Base-by-base conservation (phyloP, 2,113 vertebrate genomes). In the Hypocryptadius cinnamomeus region DNA sequence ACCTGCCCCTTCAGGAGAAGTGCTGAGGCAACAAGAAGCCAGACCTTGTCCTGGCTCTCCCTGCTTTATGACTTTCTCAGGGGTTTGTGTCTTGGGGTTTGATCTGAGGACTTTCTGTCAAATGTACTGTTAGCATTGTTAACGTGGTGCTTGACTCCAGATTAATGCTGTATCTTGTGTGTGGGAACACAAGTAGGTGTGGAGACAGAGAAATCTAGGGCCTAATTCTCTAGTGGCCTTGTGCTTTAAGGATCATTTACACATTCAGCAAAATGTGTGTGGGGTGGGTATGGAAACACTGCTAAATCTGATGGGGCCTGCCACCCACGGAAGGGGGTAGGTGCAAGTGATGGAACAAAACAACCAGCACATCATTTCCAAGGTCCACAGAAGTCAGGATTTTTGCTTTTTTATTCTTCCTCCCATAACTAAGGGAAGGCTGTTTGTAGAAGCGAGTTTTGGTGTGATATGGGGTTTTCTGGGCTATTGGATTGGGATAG, bases 121-220 rank as follows among this genome's bases (percentile, higher is more conserved):
- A 92, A 85, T 64, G 51, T 76, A 73, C 79, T 79, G 69, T 64
- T 63, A 79, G 57, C 60, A 64, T 87, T 87, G 65, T 80, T 84
- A 93, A 93, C 69, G 95, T 86, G 85, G 89, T 95, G 79, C 74
- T 96, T 87, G 85, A 94, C 93, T 92, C 91, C 33, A 96, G 83
- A 94, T 93, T 87, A 93, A 89, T 86, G 90, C 85, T 85, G 39
- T 82, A 47, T 90, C 90, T 90, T 71, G 71, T 93, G 94, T 81
- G 93, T 93, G 94, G 96, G 95, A 95, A 90, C 21, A 73, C 53
- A 47, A 23, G 95, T 96, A 92, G 96, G 95, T 93, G 96, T 94
- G 90, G 66, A 93, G 94, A 93, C 87, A 78, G 83, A 94, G 93
- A 96, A 95, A 94, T 93, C 84, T 87, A 56, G 87, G 81, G 76